Base-by-base conservation (phyloP, 2,888 invertebrate species). In the Scrobipalpa costella region DNA sequence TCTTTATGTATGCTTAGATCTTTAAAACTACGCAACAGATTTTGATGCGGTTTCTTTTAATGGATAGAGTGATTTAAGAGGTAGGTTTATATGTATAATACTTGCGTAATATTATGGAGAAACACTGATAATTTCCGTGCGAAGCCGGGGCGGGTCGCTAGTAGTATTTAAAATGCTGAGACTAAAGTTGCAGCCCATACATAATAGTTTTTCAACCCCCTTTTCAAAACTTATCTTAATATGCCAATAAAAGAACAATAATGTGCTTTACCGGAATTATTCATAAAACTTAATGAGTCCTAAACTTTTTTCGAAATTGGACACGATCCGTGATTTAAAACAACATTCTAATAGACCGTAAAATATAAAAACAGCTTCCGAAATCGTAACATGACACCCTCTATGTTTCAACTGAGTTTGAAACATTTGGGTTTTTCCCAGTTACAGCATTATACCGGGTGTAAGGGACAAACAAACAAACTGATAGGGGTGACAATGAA, bases 331-430 rank as follows among this genome's bases (percentile, higher is more conserved):
- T 33, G 15, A 50, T 21, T 15, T 36, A 61, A 38, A 38, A 36
- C 34, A n/a, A 17, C 55, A 57, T 57, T 55, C 33, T n/a, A n/a
- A 52, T 61, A 52, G 36, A 13, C 21, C 40, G 36, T 61, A 61
- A 61, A 60, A 49, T 17, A 60, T 13, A 60, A 36, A 52, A 52
- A 50, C n/a, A 33, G 27, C 52, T 57, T 57, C 55, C 44, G 62
- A 57, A 55, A 40, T 44, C 27, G 62, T 62, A 62, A 62, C 21
- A 7, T 44, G 62, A 62, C n/a, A 62, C 55, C 9, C n/a, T n/a
- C 27, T 7, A 55, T 33, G 34, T 38, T 62, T 9, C 19, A n/a
- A n/a, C n/a, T n/a, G n/a, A n/a, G n/a, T n/a, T n/a, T n/a, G n/a
- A 40, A n/a, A 19, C 7, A 11, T 21, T 61, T 19, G 33, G 50